Percentiles rank a stretch among this genome's conserved stretches.
phyloP scores from a whole-genome alignment of 1,140 invertebrate species.

The Orius insidiosus region DNA sequence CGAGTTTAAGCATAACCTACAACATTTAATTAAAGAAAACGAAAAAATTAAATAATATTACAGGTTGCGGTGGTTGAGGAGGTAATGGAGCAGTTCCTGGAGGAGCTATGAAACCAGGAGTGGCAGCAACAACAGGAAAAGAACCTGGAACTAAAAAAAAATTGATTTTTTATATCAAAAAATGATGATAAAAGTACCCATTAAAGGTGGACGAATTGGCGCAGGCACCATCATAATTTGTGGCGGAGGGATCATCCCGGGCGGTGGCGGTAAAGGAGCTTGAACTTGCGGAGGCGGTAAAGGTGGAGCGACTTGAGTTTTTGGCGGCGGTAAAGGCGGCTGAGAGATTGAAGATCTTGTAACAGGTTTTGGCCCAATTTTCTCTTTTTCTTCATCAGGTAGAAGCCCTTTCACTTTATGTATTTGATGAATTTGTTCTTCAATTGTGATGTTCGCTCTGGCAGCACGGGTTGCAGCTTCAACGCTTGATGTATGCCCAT shows the following conservation, averaged over 20 bases:
- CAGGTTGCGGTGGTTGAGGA: conserved; percentile 18
- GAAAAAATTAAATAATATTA: too few species aligned
- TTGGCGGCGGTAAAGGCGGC: conserved; percentile 16
- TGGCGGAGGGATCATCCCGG: conserved; percentile 30
- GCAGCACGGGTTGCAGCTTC: conserved; percentile 83
- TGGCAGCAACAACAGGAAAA: conserved; percentile 25
- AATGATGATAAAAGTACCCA: too few species aligned
- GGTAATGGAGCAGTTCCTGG: conserved; percentile 18
- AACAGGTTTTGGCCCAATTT: conserved; percentile 67
- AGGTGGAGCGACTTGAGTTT: conserved; percentile 21
- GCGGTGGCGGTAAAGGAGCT: conserved; percentile 21
- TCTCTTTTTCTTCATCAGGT: conserved; percentile 89
- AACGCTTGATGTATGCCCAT: conserved; percentile 90
- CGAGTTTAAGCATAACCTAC: conserved; percentile 4
- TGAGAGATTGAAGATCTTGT: conserved; percentile 22
- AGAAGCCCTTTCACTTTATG: conserved; percentile 86
- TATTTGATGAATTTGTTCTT: conserved; percentile 94
- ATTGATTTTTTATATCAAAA: conserved; percentile 5
- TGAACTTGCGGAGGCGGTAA: conserved; percentile 17
- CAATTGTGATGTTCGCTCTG: conserved; percentile 85
- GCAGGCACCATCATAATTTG: conserved; percentile 41
- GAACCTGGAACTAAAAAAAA: conserved; percentile 30
- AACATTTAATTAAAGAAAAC: conserved; percentile 1
- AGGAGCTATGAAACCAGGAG: conserved; percentile 21
- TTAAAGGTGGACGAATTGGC: conserved; percentile 28